Conservation (phyloP, 2,797 vertebrate genomes). For the Lithobates sylvaticus region DNA sequence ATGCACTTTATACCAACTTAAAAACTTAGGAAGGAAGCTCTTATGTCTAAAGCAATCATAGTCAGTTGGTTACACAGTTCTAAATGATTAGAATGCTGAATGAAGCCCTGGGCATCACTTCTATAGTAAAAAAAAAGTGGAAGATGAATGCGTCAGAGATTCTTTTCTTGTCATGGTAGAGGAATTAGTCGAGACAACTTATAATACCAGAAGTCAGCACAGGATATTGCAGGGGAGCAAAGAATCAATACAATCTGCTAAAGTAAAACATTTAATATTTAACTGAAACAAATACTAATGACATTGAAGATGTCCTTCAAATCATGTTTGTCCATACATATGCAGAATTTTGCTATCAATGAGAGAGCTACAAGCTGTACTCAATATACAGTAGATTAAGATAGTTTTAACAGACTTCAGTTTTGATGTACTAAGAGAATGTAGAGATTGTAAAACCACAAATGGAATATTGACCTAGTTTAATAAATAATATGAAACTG, state of each 20-base stretch:
- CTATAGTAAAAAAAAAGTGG: constrained; percentile 8
- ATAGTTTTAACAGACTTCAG: no score
- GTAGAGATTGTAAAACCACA: no score
- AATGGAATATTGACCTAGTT: no score
- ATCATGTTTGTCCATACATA: no score
- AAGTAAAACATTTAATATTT: background rate
- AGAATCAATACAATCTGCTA: background rate
- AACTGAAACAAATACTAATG: constrained; percentile 11
- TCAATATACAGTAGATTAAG: no score
- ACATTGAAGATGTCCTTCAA: background rate
- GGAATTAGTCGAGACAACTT: background rate
- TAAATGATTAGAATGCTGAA: constrained; percentile 29
- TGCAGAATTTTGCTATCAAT: no score
- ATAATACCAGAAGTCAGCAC: background rate
- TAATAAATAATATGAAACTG: no score
- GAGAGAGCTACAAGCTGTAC: no score
- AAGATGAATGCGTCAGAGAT: background rate
- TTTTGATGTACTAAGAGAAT: no score
- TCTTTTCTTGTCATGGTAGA: background rate
- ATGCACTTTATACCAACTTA: background rate
- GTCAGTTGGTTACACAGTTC: background rate
- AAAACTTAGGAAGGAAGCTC: background rate
- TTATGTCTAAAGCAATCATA: constrained; percentile 17
- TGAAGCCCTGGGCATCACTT: constrained; percentile 17
- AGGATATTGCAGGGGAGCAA: background rate